A percentile compares a stretch with the other conserved stretches of the same genome.
These are phyloP conservation scores for Amphiprion percula DNA, from an alignment of 2,113 vertebrate genomes.

Conservation along the genomic window DNA sequence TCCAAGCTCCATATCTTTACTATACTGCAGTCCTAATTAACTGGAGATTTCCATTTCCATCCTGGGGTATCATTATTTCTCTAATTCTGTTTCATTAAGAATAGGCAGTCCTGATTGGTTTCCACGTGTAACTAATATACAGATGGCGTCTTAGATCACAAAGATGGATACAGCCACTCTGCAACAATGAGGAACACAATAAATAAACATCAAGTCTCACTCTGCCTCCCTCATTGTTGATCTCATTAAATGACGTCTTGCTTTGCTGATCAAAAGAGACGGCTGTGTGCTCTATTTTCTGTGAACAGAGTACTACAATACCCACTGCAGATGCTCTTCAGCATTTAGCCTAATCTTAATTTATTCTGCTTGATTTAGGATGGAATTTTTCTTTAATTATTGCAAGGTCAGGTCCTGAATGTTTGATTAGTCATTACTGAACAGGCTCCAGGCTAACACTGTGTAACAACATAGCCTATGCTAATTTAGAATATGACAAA, in stretches of 20 bases:
- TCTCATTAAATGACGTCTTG: conserved; percentile 40
- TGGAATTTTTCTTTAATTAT: conserved; percentile 9
- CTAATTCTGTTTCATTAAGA: conserved; percentile 9
- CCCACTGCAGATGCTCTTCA: not conserved
- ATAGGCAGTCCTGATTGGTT: not conserved
- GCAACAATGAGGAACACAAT: not conserved
- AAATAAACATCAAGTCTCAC: conserved; percentile 25
- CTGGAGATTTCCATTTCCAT: not conserved
- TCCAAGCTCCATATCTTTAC: not conserved
- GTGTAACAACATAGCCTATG: not conserved
- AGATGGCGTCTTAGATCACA: conserved; percentile 3
- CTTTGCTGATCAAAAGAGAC: conserved; percentile 40
- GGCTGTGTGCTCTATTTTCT: not conserved
- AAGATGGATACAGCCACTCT: conserved; percentile 7
- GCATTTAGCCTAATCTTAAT: conserved; percentile 15
- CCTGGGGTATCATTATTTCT: not conserved
- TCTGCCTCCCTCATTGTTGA: conserved; percentile 11
- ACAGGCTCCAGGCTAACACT: conserved; percentile 14
- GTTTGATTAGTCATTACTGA: conserved; percentile 16
- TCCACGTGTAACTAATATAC: not conserved
- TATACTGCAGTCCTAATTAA: not conserved
- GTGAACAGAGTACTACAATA: conserved; percentile 9
- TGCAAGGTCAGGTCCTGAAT: not conserved
- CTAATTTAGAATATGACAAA: too few species aligned
- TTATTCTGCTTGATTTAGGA: conserved; percentile 22